A percentile compares a stretch with the other conserved stretches of the same genome.
These are phyloP conservation scores for Pseudomyrmex sp. DNA, from an alignment of 1,140 invertebrate species.

Conservation along the genomic window DNA sequence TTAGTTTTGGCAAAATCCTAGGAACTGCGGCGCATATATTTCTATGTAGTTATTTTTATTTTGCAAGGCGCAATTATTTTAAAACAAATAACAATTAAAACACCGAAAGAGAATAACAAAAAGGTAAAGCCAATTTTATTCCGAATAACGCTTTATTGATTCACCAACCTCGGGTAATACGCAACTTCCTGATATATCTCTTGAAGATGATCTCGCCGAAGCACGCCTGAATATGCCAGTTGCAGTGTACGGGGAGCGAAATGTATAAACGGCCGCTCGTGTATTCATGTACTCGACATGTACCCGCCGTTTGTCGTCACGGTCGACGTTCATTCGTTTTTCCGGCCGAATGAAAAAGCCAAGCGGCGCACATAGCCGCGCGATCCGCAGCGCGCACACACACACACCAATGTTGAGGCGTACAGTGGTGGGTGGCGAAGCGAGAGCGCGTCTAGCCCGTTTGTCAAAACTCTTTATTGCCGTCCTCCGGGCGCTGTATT, in stretches of 20 bases:
- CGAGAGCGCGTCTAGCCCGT: constrained; percentile 64
- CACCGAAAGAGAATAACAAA: not conserved
- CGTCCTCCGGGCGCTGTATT: constrained; percentile 75
- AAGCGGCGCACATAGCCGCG: constrained; percentile 55
- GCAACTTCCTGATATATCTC: not conserved
- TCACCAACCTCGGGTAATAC: too few relatives aligned
- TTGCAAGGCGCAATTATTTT: not conserved
- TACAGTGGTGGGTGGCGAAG: constrained; percentile 41
- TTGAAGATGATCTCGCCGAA: constrained; percentile 34
- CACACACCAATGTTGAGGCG: not conserved
- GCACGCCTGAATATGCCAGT: constrained; percentile 28
- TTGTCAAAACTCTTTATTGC: constrained; percentile 80
- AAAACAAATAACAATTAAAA: not conserved
- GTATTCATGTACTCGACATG: constrained; percentile 76
- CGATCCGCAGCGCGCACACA: constrained; percentile 29
- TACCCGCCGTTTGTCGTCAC: constrained; percentile 72
- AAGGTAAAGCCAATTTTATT: not conserved
- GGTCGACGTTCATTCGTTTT: constrained; percentile 76
- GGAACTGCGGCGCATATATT: not conserved
- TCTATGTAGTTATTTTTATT: too few relatives aligned
- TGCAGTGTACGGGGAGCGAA: constrained; percentile 49
- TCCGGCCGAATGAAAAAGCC: constrained; percentile 74
- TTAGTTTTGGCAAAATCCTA: not conserved
- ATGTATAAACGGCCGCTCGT: constrained; percentile 68
- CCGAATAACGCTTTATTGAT: not conserved